phyloP scores from a whole-genome alignment of 2,113 vertebrate genomes.

The Prunella fulvescens region DNA sequence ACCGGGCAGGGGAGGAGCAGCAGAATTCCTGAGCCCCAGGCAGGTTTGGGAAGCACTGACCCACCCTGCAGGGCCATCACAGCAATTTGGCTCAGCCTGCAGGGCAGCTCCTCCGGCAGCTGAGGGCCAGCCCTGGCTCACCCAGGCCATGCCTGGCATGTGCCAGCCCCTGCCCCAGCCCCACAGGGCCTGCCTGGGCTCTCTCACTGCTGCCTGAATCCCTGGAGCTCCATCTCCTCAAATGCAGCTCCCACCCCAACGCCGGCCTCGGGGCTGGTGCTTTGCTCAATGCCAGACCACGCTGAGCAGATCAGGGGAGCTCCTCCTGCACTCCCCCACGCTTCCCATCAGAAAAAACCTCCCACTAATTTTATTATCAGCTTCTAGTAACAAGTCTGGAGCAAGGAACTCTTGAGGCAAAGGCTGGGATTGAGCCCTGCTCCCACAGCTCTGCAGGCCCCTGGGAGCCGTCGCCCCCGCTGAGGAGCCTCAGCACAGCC shows the following conservation, averaged over 20 bases:
- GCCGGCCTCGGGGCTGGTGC: background rate
- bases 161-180: background rate
- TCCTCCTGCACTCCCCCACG: background rate
- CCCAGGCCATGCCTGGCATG: rapidly evolving
- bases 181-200: background rate
- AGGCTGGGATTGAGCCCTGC: background rate
- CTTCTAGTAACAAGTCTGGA: background rate
- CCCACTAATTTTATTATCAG: background rate
- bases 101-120: rapidly evolving
- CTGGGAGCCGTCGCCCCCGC: background rate
- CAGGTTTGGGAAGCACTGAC: background rate
- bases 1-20: rapidly evolving
- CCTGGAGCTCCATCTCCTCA: rapidly evolving
- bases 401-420: background rate
- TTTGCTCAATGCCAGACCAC: background rate
- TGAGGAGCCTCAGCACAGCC: background rate
- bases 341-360: background rate
- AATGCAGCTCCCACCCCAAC: background rate
- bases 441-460: background rate
- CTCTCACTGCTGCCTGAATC: rapidly evolving
- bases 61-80: background rate
- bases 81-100: rapidly evolving
- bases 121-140: background rate
- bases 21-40: background rate
- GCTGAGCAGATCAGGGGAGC: background rate